Conservation (phyloP, 1,140 invertebrate species). For the Oncopeltus fasciatus region DNA sequence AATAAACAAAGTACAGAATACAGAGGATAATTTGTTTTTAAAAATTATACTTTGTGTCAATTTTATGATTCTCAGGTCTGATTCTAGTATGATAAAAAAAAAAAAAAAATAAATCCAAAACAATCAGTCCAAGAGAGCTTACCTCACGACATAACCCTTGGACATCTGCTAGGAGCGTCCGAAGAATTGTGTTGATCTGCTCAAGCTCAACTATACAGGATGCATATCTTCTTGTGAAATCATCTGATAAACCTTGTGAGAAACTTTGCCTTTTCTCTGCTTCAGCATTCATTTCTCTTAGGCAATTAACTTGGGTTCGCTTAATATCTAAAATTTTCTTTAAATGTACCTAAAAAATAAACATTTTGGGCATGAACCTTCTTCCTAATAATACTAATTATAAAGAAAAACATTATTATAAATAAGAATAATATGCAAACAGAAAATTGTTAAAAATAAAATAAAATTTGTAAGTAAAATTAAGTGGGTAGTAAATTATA, state of each 20-base stretch:
- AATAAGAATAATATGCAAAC: not conserved
- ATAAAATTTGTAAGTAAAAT: not conserved
- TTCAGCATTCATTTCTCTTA: constrained; percentile 80
- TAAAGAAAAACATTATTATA: not conserved
- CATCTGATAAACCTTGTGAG: constrained; percentile 56
- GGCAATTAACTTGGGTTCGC: constrained; percentile 58
- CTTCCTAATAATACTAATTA: too few species aligned
- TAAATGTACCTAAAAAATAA: constrained; percentile 42
- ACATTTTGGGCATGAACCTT: too few species aligned
- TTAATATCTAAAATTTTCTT: constrained; percentile 77
- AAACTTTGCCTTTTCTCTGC: constrained; percentile 76
- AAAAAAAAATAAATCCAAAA: too few species aligned
- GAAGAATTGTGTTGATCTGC: constrained; percentile 75
- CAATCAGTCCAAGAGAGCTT: too few species aligned
- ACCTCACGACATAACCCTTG: constrained; percentile 56
- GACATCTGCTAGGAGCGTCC: constrained; percentile 69
- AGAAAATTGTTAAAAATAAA: too few species aligned
- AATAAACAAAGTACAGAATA: too few species aligned
- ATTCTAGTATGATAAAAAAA: too few species aligned
- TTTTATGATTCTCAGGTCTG: too few species aligned
- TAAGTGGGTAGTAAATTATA: not conserved
- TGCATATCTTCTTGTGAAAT: constrained; percentile 84
- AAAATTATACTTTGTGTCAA: too few species aligned
- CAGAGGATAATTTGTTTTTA: too few species aligned
- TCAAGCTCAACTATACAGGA: constrained; percentile 79